Evolutionary conservation across 2,888 invertebrate genomes (phyloP).

Genomic region (Troides aeacus): DNA sequence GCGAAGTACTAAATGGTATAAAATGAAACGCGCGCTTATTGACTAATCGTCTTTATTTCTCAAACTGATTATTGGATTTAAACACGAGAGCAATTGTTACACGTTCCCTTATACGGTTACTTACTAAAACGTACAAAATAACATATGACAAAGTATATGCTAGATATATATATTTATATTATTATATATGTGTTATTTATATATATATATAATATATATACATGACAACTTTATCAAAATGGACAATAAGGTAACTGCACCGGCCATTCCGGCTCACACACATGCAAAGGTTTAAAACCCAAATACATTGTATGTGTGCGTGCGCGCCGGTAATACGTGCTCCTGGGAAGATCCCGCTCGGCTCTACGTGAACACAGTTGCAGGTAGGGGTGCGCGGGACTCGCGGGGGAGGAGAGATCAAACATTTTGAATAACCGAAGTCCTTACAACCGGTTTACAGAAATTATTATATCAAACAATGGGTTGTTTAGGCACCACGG

Average conservation of each 20-base stretch:
- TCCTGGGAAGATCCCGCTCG: background rate
- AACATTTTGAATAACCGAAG: too few relatives aligned
- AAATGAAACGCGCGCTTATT: constrained; percentile 4
- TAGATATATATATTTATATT: background rate
- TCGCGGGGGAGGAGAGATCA: background rate
- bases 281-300: background rate
- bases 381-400: background rate
- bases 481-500: background rate
- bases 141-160: constrained; percentile 25
- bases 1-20: too few relatives aligned
- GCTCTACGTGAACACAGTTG: too few relatives aligned
- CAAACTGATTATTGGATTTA: constrained; percentile 39
- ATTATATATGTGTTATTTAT: background rate
- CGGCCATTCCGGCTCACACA: constrained; percentile 11
- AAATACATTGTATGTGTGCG: too few relatives aligned
- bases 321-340: background rate
- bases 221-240: constrained; percentile 24
- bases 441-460: background rate
- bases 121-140: constrained; percentile 28
- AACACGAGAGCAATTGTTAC: constrained; percentile 31
- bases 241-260: constrained; percentile 31
- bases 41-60: constrained; percentile 48
- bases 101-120: constrained; percentile 34
- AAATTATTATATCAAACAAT: background rate
- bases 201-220: constrained; percentile 1